Evolutionary conservation across 2,888 invertebrate genomes (phyloP).

Genomic region (Euzophera pinguis): DNA sequence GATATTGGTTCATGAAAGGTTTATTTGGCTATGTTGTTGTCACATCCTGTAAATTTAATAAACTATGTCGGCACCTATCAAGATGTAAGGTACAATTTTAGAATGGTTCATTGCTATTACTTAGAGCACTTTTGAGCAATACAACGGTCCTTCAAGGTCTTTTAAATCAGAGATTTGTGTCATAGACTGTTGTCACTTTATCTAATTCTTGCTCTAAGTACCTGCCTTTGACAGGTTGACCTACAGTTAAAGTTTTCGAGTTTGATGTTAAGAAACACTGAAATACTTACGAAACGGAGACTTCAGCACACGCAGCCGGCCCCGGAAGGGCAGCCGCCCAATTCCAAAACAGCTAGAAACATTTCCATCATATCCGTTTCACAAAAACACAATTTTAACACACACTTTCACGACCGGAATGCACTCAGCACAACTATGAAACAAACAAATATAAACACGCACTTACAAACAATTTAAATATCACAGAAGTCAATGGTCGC

Average conservation of each 20-base stretch:
- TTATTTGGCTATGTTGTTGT: too few relatives aligned
- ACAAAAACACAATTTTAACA: slow-evolving; percentile 60
- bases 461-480: slow-evolving; percentile 40
- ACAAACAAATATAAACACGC: slow-evolving; percentile 57
- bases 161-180: slow-evolving; percentile 6
- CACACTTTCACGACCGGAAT: slow-evolving; percentile 66
- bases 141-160: not conserved
- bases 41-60: too few relatives aligned
- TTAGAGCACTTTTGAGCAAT: not conserved
- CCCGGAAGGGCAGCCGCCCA: not conserved
- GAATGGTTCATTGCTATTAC: not conserved
- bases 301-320: not conserved
- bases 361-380: slow-evolving; percentile 47
- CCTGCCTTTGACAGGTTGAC: not conserved
- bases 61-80: too few relatives aligned
- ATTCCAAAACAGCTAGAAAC: not conserved
- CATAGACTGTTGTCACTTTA: slow-evolving; percentile 2
- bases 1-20: too few relatives aligned
- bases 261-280: not conserved
- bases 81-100: not conserved
- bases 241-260: not conserved
- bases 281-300: slow-evolving; percentile 5
- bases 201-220: not conserved
- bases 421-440: slow-evolving; percentile 48
- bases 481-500: slow-evolving; percentile 54